Base-by-base conservation (phyloP, 2,797 vertebrate genomes). In the Poecilia gillii region DNA sequence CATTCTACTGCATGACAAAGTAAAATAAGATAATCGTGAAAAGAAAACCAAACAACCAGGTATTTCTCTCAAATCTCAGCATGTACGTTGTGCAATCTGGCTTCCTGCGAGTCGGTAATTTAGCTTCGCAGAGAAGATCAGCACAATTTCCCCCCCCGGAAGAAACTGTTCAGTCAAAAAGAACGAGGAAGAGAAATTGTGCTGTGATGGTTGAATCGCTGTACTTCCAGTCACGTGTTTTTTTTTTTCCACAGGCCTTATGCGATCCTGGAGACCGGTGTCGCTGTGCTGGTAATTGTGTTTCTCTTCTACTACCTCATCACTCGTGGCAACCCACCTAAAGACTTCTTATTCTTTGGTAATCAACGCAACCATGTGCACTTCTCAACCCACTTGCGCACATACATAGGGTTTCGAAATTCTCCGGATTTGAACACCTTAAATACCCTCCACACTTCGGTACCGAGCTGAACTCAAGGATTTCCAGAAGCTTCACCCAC, bases 341-440 rank as follows among this genome's bases (percentile, higher is more conserved):
- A 96, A 91, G 97, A 97, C 81, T 83, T 88, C 57, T 88, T 98
- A 76, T 97, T 96, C 93, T 97, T 96, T 1, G 95, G 97, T 97
- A 95, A 91, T 81, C 89, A 81, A 77, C 59, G 31, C 46, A 83
- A 70, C 49, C 74, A 33, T 59, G 7, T 5, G 2, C 64, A 84
- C 90, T 91, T 87, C 57, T 0, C 78, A 89, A 82, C 75, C 28
- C 77, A 83, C 87, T 88, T 88, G 75, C 6, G 86, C 74, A 84
- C 39, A 64, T 25, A 76, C 25, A 41, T 41, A 28, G 39, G 74
- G 43, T 45, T 43, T 43, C 4, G 3, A 18, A 14, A 45, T 16
- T n/a, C 4, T 31, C 62, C 5, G 2, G 57, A 4, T 31, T 39
- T 72, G 68, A 83, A 79, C 86, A 71, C 62, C 84, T 79, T 43